phyloP scores from a whole-genome alignment of 2,113 vertebrate genomes.

The Melanerpes aurifrons region DNA sequence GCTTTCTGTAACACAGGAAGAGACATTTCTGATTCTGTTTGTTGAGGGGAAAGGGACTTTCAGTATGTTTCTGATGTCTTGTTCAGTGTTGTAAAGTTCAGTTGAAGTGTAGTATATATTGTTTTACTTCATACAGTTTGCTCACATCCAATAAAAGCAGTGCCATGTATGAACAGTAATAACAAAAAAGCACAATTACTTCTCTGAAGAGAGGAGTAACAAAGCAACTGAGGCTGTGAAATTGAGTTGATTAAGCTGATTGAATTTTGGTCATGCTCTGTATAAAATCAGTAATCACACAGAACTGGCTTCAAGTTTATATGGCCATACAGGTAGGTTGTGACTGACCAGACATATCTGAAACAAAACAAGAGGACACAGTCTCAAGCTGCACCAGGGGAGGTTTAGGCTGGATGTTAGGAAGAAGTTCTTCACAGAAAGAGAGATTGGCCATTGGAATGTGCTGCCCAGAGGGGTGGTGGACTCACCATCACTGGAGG shows the following conservation, averaged over 20 bases:
- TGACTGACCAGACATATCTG: neutral
- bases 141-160: neutral
- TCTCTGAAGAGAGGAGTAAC: neutral
- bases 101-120: neutral
- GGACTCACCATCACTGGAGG: no score
- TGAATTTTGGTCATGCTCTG: neutral
- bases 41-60: rapidly evolving
- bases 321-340: neutral
- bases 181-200: neutral
- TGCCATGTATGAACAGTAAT: neutral
- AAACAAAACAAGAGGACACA: neutral
- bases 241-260: neutral
- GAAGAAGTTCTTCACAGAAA: no score
- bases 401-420: no score
- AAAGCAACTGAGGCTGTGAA: neutral
- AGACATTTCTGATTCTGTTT: neutral
- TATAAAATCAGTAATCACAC: neutral
- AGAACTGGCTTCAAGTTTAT: neutral
- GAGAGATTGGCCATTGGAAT: no score
- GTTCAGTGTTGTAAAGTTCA: neutral
- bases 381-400: no score
- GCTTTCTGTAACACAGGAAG: neutral
- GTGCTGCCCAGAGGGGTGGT: no score
- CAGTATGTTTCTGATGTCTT: neutral
- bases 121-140: neutral